Evolutionary conservation across 2,888 invertebrate species (phyloP).

Genomic region (Andrena bicolor): DNA sequence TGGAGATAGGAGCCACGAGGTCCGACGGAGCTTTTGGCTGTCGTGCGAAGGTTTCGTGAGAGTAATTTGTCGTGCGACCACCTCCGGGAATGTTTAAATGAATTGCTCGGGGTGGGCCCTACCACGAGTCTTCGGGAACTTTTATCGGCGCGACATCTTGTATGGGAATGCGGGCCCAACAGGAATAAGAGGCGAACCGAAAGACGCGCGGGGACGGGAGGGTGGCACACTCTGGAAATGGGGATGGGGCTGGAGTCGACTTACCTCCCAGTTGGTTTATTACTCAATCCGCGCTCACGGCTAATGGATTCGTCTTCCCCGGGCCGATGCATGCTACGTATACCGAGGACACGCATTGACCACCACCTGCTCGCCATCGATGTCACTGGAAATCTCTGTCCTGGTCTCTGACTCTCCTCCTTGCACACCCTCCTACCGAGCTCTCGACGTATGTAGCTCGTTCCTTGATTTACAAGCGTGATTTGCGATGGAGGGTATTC

Average conservation of each 20-base stretch:
- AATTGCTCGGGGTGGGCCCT: conserved; percentile 81
- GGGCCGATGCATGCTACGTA: conserved; percentile 65
- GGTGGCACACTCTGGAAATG: conserved; percentile 37
- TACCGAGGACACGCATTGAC: conserved; percentile 69
- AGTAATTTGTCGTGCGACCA: conserved; percentile 85
- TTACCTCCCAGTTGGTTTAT: conserved; percentile 85
- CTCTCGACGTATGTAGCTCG: conserved; percentile 12
- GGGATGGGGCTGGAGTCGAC: conserved; percentile 72
- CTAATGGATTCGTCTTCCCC: conserved; percentile 84
- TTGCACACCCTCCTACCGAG: neutral
- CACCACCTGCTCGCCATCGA: conserved; percentile 60
- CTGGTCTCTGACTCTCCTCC: conserved; percentile 15
- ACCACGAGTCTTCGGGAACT: conserved; percentile 74
- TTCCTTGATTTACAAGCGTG: conserved; percentile 36
- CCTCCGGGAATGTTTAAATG: conserved; percentile 85
- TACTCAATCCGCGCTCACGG: conserved; percentile 83
- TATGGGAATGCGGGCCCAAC: conserved; percentile 84
- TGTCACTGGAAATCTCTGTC: conserved; percentile 49
- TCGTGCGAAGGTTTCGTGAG: conserved; percentile 80
- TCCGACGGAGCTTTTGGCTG: conserved; percentile 74
- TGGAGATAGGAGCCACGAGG: conserved; percentile 79
- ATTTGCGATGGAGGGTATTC: no score
- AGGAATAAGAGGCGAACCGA: conserved; percentile 78
- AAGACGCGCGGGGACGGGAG: conserved; percentile 67
- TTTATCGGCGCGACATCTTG: conserved; percentile 85